phyloP scores from a whole-genome alignment of 2,888 invertebrate genomes.

The Drosophila pullipes region DNA sequence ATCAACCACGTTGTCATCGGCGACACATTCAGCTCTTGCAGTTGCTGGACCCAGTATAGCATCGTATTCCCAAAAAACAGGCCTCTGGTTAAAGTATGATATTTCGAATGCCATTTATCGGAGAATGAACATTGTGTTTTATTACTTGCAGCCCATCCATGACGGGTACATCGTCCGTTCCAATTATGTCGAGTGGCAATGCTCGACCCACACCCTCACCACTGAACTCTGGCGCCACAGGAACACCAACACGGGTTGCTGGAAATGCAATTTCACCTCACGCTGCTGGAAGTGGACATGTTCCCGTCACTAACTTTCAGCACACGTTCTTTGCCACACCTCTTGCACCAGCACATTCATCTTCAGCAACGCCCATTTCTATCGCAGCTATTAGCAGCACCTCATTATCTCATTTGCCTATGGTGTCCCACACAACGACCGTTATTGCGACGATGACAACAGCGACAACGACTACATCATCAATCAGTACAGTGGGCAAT shows the following conservation, averaged over 20 bases:
- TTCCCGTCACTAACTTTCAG: constrained; percentile 85
- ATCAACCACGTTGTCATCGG: constrained; percentile 43
- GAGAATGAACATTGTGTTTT: constrained; percentile 1
- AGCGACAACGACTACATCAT: constrained; percentile 59
- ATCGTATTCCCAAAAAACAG: constrained; percentile 78
- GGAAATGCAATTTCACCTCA: constrained; percentile 86
- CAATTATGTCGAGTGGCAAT: constrained; percentile 84
- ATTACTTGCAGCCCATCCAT: constrained; percentile 53
- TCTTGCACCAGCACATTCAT: constrained; percentile 85
- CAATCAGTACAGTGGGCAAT: constrained; percentile 44
- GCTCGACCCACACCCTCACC: constrained; percentile 87
- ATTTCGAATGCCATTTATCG: not conserved
- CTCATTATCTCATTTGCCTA: constrained; percentile 40
- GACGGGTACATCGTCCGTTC: constrained; percentile 83
- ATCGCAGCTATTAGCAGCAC: constrained; percentile 29
- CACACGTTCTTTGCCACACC: constrained; percentile 90
- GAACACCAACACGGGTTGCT: constrained; percentile 73
- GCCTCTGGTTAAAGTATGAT: constrained; percentile 83
- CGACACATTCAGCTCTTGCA: constrained; percentile 49
- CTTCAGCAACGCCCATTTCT: constrained; percentile 39
- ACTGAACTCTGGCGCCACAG: constrained; percentile 49
- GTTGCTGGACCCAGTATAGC: constrained; percentile 33
- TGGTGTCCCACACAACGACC: constrained; percentile 48
- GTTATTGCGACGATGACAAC: constrained; percentile 55
- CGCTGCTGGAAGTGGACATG: constrained; percentile 70